Evolutionary conservation across 2,888 invertebrate genomes (phyloP).

Genomic region (Bugula neritina): DNA sequence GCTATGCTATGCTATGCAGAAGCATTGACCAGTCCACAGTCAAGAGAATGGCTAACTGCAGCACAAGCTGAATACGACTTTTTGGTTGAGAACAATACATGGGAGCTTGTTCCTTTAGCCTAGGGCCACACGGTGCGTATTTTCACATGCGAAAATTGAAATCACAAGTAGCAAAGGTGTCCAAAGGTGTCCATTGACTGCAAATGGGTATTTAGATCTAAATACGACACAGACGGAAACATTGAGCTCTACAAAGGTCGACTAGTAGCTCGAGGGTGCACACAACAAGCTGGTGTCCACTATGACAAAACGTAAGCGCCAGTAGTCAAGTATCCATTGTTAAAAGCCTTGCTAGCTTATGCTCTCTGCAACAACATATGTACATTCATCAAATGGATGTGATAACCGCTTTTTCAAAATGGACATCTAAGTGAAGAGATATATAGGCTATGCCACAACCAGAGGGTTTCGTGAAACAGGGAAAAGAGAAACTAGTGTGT

Average conservation of each 20-base stretch:
- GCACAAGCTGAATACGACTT: too few relatives aligned
- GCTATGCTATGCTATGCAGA: too few relatives aligned
- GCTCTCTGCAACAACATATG: slow-evolving; percentile 29
- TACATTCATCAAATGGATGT: slow-evolving; percentile 34
- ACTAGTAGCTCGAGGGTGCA: slow-evolving; percentile 34
- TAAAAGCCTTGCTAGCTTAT: slow-evolving; percentile 32
- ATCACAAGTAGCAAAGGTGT: too few relatives aligned
- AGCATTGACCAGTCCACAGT: neutral
- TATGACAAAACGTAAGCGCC: slow-evolving; percentile 35
- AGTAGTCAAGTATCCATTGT: slow-evolving; percentile 31
- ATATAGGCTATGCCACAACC: slow-evolving; percentile 35
- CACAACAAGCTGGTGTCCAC: slow-evolving; percentile 33
- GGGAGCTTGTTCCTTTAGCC: slow-evolving; percentile 32
- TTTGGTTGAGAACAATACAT: too few relatives aligned
- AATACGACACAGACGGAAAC: slow-evolving; percentile 31
- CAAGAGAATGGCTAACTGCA: neutral
- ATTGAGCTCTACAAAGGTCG: slow-evolving; percentile 33
- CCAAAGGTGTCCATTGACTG: slow-evolving; percentile 32
- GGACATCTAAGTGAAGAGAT: slow-evolving; percentile 33
- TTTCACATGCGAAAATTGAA: too few relatives aligned
- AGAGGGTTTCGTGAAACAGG: slow-evolving; percentile 31
- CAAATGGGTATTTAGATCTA: slow-evolving; percentile 36
- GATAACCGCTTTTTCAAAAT: slow-evolving; percentile 34
- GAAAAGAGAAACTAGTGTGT: slow-evolving; percentile 32
- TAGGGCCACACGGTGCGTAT: too few relatives aligned